Percentiles rank a stretch among this genome's conserved stretches.
phyloP scores from a whole-genome alignment of 2,888 invertebrate species.

The Aporophyla nigra region DNA sequence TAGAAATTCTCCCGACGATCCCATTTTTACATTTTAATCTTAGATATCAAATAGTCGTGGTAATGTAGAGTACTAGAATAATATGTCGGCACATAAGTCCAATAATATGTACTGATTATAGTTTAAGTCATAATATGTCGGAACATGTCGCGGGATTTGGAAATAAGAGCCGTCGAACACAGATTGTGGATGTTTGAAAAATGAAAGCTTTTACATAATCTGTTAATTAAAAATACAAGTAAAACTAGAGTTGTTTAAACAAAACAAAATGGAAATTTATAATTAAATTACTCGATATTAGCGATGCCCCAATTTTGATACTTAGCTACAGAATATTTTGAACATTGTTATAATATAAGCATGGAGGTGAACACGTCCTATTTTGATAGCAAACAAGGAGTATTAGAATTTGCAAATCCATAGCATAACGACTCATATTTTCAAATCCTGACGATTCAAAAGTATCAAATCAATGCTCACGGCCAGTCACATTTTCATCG shows the following conservation, averaged over 20 bases:
- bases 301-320: conserved; percentile 3
- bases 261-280: neutral
- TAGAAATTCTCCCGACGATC: conserved; percentile 77
- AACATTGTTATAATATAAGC: neutral
- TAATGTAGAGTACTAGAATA: conserved; percentile 62
- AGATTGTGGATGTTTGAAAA: neutral
- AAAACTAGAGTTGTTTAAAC: neutral
- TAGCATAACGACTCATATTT: conserved; percentile 25
- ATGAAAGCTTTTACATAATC: neutral
- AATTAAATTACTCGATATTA: neutral
- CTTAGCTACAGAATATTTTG: neutral
- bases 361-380: neutral
- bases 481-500: conserved; percentile 59
- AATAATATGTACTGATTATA: conserved; percentile 66
- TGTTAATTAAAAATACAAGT: neutral
- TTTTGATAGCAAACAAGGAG: neutral
- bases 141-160: conserved; percentile 31
- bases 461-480: conserved; percentile 51
- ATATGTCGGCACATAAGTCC: conserved; percentile 64
- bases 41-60: conserved; percentile 65
- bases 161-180: conserved; percentile 22
- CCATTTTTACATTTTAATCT: conserved; percentile 67
- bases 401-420: neutral
- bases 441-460: conserved; percentile 37
- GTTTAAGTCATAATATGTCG: conserved; percentile 55